A percentile compares a stretch with the other conserved stretches of the same genome.
Evolutionary conservation across 2,113 vertebrate species (phyloP).

Genomic region (Opisthocomus hoazin): DNA sequence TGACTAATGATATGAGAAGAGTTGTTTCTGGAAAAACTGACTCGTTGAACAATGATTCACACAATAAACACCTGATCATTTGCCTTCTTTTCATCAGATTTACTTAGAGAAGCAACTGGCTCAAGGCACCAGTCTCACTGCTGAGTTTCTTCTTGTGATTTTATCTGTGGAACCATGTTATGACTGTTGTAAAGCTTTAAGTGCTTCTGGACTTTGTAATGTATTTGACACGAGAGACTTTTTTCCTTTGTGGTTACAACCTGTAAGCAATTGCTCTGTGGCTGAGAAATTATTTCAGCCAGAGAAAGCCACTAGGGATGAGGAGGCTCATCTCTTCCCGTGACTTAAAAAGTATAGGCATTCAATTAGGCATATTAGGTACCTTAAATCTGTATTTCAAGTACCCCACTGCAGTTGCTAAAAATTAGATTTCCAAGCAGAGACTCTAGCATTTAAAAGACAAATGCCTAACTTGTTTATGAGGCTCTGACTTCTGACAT

Average conservation of each 20-base stretch:
- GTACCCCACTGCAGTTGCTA: not conserved
- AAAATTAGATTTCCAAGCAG: not conserved
- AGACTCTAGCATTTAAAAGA: not conserved
- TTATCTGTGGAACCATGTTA: constrained; percentile 46
- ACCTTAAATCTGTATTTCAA: not conserved
- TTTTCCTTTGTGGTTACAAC: not conserved
- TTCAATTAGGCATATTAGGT: not conserved
- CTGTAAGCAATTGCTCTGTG: not conserved
- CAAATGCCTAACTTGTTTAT: not conserved
- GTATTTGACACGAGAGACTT: not conserved
- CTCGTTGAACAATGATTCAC: constrained; percentile 22
- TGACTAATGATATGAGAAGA: constrained; percentile 25
- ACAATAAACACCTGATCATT: constrained; percentile 28
- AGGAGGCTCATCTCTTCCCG: not conserved
- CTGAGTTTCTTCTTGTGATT: constrained; percentile 12
- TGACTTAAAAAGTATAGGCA: not conserved
- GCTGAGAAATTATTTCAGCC: not conserved
- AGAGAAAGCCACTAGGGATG: not conserved
- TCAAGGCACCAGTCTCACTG: not conserved
- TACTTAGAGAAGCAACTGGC: constrained; percentile 30
- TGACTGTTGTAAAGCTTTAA: constrained; percentile 43
- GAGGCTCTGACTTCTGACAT: not conserved
- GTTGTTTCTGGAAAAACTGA: constrained; percentile 65
- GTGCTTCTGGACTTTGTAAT: constrained; percentile 56
- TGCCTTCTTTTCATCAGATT: not conserved